phyloP scores from a whole-genome alignment of 2,797 vertebrate species.

The Vespertilio murinus region DNA sequence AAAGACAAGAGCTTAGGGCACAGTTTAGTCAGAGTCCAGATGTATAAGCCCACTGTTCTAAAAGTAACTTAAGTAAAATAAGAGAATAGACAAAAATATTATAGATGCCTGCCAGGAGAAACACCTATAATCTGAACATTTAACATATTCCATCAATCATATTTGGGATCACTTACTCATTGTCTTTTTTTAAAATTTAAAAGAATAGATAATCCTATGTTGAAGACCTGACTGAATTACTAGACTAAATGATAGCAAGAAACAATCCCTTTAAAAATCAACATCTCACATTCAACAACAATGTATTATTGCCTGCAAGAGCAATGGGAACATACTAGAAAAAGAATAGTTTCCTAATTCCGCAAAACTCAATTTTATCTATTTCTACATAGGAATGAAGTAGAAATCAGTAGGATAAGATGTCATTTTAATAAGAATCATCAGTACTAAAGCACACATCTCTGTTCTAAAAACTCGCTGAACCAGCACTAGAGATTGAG shows the following conservation, averaged over 20 bases:
- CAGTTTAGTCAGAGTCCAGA: conserved; percentile 63
- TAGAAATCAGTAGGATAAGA: not conserved
- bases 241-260: not conserved
- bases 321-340: not conserved
- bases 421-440: not conserved
- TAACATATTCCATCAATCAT: not conserved
- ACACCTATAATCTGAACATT: not conserved
- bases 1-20: conserved; percentile 52
- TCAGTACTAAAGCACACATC: not conserved
- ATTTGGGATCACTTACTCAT: not conserved
- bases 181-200: not conserved
- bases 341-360: not conserved
- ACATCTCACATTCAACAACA: not conserved
- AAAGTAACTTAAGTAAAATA: conserved; percentile 54
- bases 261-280: not conserved
- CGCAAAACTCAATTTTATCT: not conserved
- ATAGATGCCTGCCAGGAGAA: not conserved
- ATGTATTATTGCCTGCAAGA: not conserved
- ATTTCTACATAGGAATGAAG: not conserved
- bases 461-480: not conserved
- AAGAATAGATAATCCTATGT: not conserved
- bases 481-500: not conserved
- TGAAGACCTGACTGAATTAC: not conserved
- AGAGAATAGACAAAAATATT: not conserved
- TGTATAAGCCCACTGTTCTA: conserved; percentile 25